These are phyloP conservation scores for Esox masquinongy DNA, from an alignment of 2,797 vertebrate genomes.

Conservation along the genomic window DNA sequence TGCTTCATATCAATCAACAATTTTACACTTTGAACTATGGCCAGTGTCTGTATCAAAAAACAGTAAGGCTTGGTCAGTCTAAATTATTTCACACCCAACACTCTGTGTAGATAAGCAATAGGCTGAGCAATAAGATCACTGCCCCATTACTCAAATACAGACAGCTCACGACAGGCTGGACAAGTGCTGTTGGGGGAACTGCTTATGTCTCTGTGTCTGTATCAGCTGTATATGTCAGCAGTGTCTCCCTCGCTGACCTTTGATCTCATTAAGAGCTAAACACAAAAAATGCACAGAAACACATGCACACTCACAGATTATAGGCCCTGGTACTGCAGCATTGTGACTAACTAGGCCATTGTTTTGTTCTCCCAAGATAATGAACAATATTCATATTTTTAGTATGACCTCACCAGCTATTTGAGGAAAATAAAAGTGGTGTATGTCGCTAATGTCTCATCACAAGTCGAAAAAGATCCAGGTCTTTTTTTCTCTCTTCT, in stretches of 20 bases:
- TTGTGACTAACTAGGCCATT: background rate
- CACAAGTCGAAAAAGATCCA: no score
- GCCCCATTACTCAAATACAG: conserved; percentile 44
- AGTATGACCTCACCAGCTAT: background rate
- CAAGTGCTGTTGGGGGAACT: background rate
- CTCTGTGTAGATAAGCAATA: conserved; percentile 35
- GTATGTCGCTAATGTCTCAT: background rate
- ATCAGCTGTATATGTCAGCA: conserved; percentile 35
- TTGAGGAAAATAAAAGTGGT: background rate
- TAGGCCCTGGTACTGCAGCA: background rate
- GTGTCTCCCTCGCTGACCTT: conserved; percentile 20
- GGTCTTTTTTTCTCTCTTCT: no score
- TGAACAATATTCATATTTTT: background rate
- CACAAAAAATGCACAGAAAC: background rate
- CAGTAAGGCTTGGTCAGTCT: conserved; percentile 26
- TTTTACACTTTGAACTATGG: background rate
- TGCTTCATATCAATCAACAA: background rate
- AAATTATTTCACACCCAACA: conserved; percentile 56
- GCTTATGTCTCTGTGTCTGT: conserved; percentile 15
- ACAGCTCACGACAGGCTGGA: no score
- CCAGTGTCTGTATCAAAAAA: conserved; percentile 38
- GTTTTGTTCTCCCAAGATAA: conserved; percentile 8
- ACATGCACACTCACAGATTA: conserved; percentile 1
- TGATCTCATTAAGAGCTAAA: conserved; percentile 15
- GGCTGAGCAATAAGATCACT: conserved; percentile 28